phyloP scores from a whole-genome alignment of 1,140 invertebrate genomes.

The Zaprionus nigranus region DNA sequence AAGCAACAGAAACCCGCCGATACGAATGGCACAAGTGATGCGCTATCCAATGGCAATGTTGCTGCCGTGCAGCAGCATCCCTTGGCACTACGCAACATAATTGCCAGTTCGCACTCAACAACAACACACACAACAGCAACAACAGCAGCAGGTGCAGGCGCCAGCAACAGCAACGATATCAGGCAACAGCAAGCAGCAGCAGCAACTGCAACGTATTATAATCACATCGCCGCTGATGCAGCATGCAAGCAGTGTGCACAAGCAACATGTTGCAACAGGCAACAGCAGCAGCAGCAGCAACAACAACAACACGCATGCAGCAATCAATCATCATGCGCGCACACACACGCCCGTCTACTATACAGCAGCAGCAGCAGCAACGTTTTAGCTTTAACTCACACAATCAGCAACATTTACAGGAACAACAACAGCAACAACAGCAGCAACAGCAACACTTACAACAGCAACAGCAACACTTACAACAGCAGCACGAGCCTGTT shows the following conservation, averaged over 20 bases:
- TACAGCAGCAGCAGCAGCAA: conserved; percentile 50
- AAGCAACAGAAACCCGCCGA: conserved; percentile 57
- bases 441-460: conserved; percentile 55
- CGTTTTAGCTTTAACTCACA: conserved; percentile 78
- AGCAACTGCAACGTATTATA: conserved; percentile 63
- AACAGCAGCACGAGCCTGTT: conserved; percentile 43
- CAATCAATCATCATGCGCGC: conserved; percentile 70
- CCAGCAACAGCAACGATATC: conserved; percentile 53
- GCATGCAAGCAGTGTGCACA: too few species aligned
- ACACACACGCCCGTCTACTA: conserved; percentile 68
- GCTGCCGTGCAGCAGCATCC: conserved; percentile 63
- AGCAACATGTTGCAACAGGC: conserved; percentile 69
- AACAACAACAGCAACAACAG: conserved; percentile 87
- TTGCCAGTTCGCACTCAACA: conserved; percentile 53
- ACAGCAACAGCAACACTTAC: conserved; percentile 82
- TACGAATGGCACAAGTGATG: conserved; percentile 53
- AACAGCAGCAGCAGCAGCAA: conserved; percentile 42
- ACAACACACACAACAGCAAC: conserved; percentile 5
- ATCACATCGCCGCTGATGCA: conserved; percentile 63
- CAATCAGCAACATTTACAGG: conserved; percentile 83
- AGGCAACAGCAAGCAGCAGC: conserved; percentile 57
- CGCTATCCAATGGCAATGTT: conserved; percentile 67
- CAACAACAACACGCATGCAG: conserved; percentile 57
- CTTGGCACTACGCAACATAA: conserved; percentile 58
- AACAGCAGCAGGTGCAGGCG: conserved; percentile 66